Conservation (phyloP, 2,113 vertebrate genomes). For the Bufo bufo region DNA sequence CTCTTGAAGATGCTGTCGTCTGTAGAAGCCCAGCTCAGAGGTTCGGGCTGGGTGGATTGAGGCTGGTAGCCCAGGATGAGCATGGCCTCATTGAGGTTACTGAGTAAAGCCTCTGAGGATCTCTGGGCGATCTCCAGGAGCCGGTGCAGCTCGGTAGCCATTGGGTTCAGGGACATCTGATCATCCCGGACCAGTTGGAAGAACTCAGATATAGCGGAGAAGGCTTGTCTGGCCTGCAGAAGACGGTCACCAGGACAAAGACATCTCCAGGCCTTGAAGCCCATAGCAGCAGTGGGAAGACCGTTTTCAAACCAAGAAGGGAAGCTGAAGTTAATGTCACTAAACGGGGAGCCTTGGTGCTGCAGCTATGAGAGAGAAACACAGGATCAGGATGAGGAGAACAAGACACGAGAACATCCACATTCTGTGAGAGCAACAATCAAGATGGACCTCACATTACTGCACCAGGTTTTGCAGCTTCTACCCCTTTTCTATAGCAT, state of each 20-base stretch:
- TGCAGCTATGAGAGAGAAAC: conserved; percentile 59
- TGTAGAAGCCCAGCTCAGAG: conserved; percentile 45
- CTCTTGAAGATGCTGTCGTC: conserved; percentile 62
- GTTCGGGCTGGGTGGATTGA: conserved; percentile 12
- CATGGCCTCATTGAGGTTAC: conserved; percentile 65
- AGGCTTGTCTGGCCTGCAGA: conserved; percentile 57
- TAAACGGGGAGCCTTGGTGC: conserved; percentile 68
- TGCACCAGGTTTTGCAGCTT: too few relatives aligned
- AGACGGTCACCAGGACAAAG: conserved; percentile 60
- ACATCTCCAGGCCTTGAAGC: conserved; percentile 63
- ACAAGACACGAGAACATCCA: background rate
- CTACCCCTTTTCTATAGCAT: too few relatives aligned
- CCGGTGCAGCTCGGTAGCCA: conserved; percentile 58
- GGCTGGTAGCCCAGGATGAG: conserved; percentile 57
- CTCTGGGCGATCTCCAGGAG: conserved; percentile 59
- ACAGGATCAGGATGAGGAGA: background rate
- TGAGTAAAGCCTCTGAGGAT: conserved; percentile 64
- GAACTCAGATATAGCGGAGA: conserved; percentile 63
- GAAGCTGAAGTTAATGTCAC: conserved; percentile 62
- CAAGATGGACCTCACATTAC: background rate
- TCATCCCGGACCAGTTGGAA: conserved; percentile 66
- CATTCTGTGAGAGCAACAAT: background rate
- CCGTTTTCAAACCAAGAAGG: conserved; percentile 60
- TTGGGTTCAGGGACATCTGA: conserved; percentile 61
- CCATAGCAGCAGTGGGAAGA: conserved; percentile 59